Base-by-base conservation (phyloP, 2,113 vertebrate genomes). In the Neotoma lepida region DNA sequence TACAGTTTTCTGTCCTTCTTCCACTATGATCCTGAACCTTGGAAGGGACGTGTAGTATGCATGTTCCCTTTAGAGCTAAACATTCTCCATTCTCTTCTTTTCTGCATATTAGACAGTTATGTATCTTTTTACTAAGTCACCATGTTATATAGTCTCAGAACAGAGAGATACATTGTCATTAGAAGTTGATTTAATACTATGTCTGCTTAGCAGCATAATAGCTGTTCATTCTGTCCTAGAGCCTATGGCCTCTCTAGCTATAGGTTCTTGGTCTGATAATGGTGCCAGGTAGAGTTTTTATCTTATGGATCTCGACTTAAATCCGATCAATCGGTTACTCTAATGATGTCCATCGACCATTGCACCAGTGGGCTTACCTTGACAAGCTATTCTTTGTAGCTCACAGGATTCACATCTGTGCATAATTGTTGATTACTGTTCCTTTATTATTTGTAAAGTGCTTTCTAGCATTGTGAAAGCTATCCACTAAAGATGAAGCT, bases 1-100 rank as follows among this genome's bases (percentile, higher is more conserved):
- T 58, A 58, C 8, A 41, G 5, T 61, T 82, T 39, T 41, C 56
- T 61, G 14, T 41, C 4, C 1, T 24, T 82, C n/a, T 7, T 44
- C n/a, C 2, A 82, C n/a, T 41, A 61, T 30, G n/a, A 44, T 1
- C 8, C 7, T 30, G n/a, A 82, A 18, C 0, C 5, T 61, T 82
- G n/a, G 22, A 22, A 28, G 2, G 24, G 22, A 39, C 6, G 14
- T 26, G 6, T 4, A 2, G 35, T 26, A 28, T n/a, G 3, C 2
- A 26, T 61, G 20, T 41, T 61, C 22, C 80, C 6, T 30, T 44
- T 41, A 30, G 14, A 30, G 10, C 6, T 41, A 58, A n/a, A 81
- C 10, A 82, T 41, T 61, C n/a, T 63, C 39, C 39, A 10, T 41
- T 58, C 20, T 56, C 51, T 77, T 49, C 51, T 51, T 78, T 8